These are phyloP conservation scores for Barnardius zonarius DNA, from an alignment of 2,113 vertebrate species.

Conservation along the genomic window DNA sequence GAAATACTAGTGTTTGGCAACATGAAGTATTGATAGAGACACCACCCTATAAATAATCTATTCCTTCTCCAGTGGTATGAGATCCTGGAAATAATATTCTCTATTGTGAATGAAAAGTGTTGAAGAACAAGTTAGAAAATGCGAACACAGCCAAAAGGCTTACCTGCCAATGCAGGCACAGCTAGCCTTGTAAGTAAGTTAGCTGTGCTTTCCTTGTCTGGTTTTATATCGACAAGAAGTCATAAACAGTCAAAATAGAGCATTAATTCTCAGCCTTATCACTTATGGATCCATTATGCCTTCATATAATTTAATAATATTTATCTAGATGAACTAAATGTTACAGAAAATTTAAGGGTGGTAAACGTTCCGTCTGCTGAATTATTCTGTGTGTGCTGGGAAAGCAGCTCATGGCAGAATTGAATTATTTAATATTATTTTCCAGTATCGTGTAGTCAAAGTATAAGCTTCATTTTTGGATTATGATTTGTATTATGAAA, in stretches of 20 bases:
- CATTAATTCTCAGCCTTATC: constrained; percentile 43
- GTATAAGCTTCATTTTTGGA: constrained; percentile 72
- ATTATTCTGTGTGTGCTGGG: constrained; percentile 36
- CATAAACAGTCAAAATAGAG: constrained; percentile 47
- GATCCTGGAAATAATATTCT: neutral
- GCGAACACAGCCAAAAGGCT: neutral
- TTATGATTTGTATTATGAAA: constrained; percentile 87
- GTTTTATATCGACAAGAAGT: constrained; percentile 20
- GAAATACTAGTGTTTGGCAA: constrained; percentile 33
- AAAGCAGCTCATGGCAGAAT: constrained; percentile 64
- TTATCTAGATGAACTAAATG: constrained; percentile 56
- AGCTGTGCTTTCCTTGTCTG: neutral
- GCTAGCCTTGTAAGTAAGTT: constrained; percentile 41
- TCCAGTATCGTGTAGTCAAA: constrained; percentile 52
- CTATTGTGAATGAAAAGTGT: constrained; percentile 41
- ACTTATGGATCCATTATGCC: neutral
- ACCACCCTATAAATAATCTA: constrained; percentile 38
- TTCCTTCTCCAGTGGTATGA: neutral
- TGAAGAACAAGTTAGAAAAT: neutral
- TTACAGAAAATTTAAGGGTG: constrained; percentile 58
- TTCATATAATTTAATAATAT: constrained; percentile 52
- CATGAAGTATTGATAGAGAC: constrained; percentile 32
- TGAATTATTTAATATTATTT: constrained; percentile 78
- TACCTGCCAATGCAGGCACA: constrained; percentile 26
- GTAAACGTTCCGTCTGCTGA: constrained; percentile 60